Conservation (phyloP, 2,113 vertebrate genomes). For the Anhinga anhinga region DNA sequence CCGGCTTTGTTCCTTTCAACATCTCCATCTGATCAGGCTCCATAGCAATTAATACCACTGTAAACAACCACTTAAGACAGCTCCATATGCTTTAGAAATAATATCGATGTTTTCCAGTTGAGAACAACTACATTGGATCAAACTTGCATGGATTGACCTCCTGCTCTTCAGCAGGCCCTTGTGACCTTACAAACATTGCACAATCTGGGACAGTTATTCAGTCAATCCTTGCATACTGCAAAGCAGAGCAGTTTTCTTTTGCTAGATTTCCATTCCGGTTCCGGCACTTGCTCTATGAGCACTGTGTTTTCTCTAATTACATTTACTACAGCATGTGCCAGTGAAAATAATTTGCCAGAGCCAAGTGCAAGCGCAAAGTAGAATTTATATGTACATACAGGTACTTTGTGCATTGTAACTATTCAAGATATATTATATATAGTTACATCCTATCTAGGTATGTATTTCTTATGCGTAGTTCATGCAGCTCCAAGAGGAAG, state of each 20-base stretch:
- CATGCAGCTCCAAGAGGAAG: not conserved
- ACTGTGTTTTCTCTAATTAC: not conserved
- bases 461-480: not conserved
- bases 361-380: not conserved
- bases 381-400: not conserved
- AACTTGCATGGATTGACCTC: not conserved
- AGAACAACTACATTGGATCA: not conserved
- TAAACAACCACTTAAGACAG: conserved; percentile 38
- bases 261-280: not conserved
- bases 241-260: not conserved
- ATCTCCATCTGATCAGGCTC: conserved; percentile 14
- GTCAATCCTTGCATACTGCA: not conserved
- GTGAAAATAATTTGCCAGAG: not conserved
- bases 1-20: conserved; percentile 46
- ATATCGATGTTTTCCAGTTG: not conserved
- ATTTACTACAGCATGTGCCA: not conserved
- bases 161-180: not conserved
- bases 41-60: not conserved
- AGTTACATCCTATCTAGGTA: not conserved
- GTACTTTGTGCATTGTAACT: not conserved
- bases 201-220: accelerated
- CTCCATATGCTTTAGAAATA: conserved; percentile 36
- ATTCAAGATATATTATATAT: not conserved
- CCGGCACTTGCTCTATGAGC: not conserved
- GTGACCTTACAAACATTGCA: not conserved